phyloP scores from a whole-genome alignment of 2,113 vertebrate species.

The Porphyrio hochstetteri region DNA sequence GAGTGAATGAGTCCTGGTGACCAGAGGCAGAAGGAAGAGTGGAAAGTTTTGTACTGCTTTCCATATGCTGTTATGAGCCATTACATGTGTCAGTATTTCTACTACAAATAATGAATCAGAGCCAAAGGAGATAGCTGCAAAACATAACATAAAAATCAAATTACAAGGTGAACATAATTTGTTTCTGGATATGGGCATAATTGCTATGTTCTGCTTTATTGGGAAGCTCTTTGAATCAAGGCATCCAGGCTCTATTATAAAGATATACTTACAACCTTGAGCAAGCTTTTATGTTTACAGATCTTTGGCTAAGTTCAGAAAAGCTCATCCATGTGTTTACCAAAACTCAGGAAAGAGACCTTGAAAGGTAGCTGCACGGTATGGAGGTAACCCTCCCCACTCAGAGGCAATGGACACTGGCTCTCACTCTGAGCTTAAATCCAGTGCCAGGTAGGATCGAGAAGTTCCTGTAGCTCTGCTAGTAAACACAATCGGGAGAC shows the following conservation, averaged over 20 bases:
- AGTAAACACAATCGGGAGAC: too few species aligned
- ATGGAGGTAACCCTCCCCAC: background rate
- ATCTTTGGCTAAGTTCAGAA: background rate
- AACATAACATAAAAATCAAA: conserved; percentile 32
- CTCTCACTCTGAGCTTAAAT: background rate
- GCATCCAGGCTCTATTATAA: background rate
- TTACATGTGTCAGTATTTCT: conserved; percentile 10
- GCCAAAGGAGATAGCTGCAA: background rate
- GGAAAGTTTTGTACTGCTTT: background rate
- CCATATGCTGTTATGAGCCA: background rate
- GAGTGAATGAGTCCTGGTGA: background rate
- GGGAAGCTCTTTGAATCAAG: background rate
- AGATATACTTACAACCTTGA: background rate
- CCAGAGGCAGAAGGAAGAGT: background rate
- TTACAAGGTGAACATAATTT: conserved; percentile 33
- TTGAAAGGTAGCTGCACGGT: background rate
- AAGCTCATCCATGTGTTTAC: background rate
- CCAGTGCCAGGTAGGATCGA: background rate
- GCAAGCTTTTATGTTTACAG: background rate
- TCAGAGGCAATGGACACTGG: background rate
- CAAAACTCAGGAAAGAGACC: background rate
- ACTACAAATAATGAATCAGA: background rate
- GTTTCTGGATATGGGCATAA: background rate
- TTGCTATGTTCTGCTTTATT: background rate
- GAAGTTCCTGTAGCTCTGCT: background rate